Conservation (phyloP, 2,797 vertebrate species). For the Staurois parvus region DNA sequence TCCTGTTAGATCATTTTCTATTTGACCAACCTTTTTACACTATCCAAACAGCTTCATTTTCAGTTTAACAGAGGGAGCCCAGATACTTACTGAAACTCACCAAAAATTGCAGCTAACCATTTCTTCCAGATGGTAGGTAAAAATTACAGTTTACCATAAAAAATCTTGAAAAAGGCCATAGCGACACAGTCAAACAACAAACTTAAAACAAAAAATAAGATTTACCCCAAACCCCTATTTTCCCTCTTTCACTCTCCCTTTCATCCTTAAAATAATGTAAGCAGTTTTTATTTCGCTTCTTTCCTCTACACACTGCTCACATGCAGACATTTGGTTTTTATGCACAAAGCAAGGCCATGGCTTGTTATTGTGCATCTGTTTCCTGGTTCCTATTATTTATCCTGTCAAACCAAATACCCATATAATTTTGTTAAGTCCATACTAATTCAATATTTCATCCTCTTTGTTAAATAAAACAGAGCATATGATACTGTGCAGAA, state of each 20-base stretch:
- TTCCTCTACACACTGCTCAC: constrained; percentile 3
- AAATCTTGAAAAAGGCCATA: too few relatives aligned
- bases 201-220: too few relatives aligned
- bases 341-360: constrained; percentile 5
- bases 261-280: not conserved
- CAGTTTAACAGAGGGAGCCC: too few relatives aligned
- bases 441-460: constrained; percentile 54
- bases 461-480: constrained; percentile 52
- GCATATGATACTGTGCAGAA: constrained; percentile 25
- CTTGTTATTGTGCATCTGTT: constrained; percentile 42
- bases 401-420: constrained; percentile 52
- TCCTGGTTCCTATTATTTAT: constrained; percentile 51
- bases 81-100: too few relatives aligned
- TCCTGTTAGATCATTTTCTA: too few relatives aligned
- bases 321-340: constrained; percentile 31
- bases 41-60: too few relatives aligned
- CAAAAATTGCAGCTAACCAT: too few relatives aligned
- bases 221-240: not conserved
- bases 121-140: too few relatives aligned
- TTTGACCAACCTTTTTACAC: too few relatives aligned
- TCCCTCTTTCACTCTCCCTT: not conserved
- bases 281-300: not conserved
- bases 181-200: too few relatives aligned
- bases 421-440: constrained; percentile 48
- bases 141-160: too few relatives aligned